Base-by-base conservation (phyloP, 1,140 invertebrate genomes). In the Harpegnathos saltator region DNA sequence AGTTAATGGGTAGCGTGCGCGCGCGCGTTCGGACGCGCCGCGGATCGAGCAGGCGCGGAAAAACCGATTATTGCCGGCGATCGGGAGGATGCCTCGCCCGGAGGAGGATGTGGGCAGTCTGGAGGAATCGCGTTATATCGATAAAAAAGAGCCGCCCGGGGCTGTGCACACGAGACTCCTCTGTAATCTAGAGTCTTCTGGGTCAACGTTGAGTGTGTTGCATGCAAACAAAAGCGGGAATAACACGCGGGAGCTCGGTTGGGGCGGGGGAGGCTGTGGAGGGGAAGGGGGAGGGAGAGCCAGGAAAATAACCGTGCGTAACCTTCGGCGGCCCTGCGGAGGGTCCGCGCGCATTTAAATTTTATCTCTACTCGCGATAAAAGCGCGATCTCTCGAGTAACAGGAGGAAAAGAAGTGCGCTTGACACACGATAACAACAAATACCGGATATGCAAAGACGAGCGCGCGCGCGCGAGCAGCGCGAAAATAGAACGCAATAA, bases 61-160 rank as follows among this genome's bases (percentile, higher is more conserved):
- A 83, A 59, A 80, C 22, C 65, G 75, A 80, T 80, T 80, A 80
- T 80, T 69, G 75, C 52, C 26, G 75, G 69, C 65, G 65, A 80
- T 80, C 69, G 61, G n/a, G 26, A 66, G 11, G 62, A 66, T 66
- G 54, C 61, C 38, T 54, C 19, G 61, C 74, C 73, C 62, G 61
- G 29, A 77, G 61, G 29, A 77, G 74, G 61, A 77, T 77, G 62
- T 66, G 48, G 48, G 61, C 48, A 66, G 73, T 77, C 26, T 48
- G 62, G 54, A 66, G 61, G 24, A 66, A 66, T n/a, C 50, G 61
- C 74, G 50, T 77, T 77, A 66, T 14, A 17, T 14, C 15, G 65
- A 69, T 80, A 71, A 29, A 80, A 80, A 66, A 69, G 38, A 71
- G 48, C n/a, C 22, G 17, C 38, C 14, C 22, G 22, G 26, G 52